Evolutionary conservation across 2,113 vertebrate species (phyloP), one percentile per base, ranked within the genome.

Genomic region (Prochilodus magdalenae): DNA sequence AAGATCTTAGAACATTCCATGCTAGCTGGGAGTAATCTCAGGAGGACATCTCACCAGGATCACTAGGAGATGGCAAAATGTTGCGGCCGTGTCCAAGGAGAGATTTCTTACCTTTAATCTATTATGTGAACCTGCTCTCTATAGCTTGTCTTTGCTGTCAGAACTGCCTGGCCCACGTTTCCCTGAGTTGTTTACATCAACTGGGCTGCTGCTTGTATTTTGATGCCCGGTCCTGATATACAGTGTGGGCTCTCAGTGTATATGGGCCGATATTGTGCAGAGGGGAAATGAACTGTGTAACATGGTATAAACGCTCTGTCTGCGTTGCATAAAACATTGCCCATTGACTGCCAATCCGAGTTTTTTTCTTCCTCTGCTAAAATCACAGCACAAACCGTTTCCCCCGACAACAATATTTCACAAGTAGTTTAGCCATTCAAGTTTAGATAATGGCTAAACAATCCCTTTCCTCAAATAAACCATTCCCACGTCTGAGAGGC

Each of bases 361-460:
- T 88, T 70, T 74, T 81, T 88, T 83, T 80, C 79, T 83, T 89
- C 86, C 82, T 79, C 5, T 26, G 51, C 24, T 81, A 83, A 87
- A 88, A 86, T 84, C 82, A 79, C 51, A 73, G 53, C 80, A 83
- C 86, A 83, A 59, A 75, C 66, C 55, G 51, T 84, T 88, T 85
- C 78, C 69, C 83, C 47, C 72, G 71, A 83, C 77, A 86, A 65
- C 47, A 75, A 49, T 75, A 88, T 88, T 86, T 88, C 84, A 89
- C 89, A 88, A 70, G 77, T 40, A 71, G 65, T 79, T 69, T 55
- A 55, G 22, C 20, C 44, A 53, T 55, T 36, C 15, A 30, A 82
- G 86, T 91, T 93, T 93, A 83, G 86, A 88, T 84, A 86, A 83
- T 8, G 69, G 72, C 73, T 84, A 88, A 92, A 91, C 86, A 89